Conservation (phyloP, 92 coral and sea anemone genomes). For the Siderastrea siderea region DNA sequence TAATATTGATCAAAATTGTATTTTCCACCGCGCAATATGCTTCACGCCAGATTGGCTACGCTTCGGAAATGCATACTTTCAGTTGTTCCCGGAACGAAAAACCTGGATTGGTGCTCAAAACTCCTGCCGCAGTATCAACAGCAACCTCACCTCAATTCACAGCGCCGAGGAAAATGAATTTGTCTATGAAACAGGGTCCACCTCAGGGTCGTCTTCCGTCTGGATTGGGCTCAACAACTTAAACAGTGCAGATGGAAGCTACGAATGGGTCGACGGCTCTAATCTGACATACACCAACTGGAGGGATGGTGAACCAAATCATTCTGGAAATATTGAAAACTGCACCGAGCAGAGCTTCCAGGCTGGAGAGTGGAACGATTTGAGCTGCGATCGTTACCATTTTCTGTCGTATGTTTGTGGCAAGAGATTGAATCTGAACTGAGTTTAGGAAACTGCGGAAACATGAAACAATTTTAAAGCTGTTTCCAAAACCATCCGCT, state of each 20-base stretch:
- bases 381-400: neutral
- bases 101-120: conserved; percentile 14
- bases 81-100: neutral
- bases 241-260: neutral
- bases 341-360: neutral
- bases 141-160: neutral
- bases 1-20: too few relatives aligned
- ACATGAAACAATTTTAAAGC: too few relatives aligned
- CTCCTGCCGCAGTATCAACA: neutral
- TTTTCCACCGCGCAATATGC: conserved; percentile 16
- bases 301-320: neutral
- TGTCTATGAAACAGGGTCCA: neutral
- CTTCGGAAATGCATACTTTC: neutral
- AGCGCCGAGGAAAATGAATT: too few relatives aligned
- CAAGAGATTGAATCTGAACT: neutral
- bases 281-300: conserved; percentile 8
- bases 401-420: neutral
- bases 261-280: conserved; percentile 23
- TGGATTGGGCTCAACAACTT: conserved; percentile 1
- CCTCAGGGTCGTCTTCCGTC: too few relatives aligned
- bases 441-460: too few relatives aligned
- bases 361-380: conserved; percentile 3
- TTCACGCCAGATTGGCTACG: neutral
- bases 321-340: neutral
- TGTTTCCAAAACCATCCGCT: too few relatives aligned